Evolutionary conservation across 30 jellyfish, hydroid and myxozoan species (phyloP).

Genomic region (Catostylus mosaicus): DNA sequence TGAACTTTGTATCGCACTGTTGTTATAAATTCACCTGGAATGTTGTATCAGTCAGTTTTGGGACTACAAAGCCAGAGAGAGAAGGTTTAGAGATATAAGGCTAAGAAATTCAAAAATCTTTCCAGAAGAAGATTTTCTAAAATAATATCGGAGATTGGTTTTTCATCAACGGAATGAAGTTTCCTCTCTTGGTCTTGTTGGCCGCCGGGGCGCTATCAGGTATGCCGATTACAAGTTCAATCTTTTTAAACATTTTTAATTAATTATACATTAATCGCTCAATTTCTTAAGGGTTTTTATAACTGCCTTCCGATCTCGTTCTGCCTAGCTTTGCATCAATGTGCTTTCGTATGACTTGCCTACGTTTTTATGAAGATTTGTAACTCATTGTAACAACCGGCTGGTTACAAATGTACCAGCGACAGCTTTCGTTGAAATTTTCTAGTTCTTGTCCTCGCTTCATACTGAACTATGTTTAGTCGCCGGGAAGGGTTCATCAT

Average conservation of each 20-base stretch:
- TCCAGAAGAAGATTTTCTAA: conserved; percentile 4
- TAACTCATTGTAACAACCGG: too few species aligned
- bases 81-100: conserved; percentile 22
- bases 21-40: conserved; percentile 36
- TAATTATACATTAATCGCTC: too few species aligned
- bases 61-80: conserved; percentile 75
- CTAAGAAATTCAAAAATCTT: background rate
- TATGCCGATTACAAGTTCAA: background rate
- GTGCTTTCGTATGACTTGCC: too few species aligned
- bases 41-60: background rate
- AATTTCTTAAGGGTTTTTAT: background rate
- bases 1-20: conserved; percentile 55
- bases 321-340: background rate
- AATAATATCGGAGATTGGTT: conserved; percentile 19
- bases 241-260: background rate
- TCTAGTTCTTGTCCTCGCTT: too few species aligned
- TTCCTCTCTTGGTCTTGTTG: conserved; percentile 90
- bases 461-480: too few species aligned
- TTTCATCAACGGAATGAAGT: conserved; percentile 79
- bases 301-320: too few species aligned
- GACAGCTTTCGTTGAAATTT: too few species aligned
- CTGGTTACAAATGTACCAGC: too few species aligned
- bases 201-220: conserved; percentile 99
- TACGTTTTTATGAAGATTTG: too few species aligned
- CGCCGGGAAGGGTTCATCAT: too few species aligned